Percentiles rank a stretch among this genome's conserved stretches.
These are phyloP conservation scores for Nipponia nippon DNA, from an alignment of 2,113 vertebrate species.

Conservation along the genomic window DNA sequence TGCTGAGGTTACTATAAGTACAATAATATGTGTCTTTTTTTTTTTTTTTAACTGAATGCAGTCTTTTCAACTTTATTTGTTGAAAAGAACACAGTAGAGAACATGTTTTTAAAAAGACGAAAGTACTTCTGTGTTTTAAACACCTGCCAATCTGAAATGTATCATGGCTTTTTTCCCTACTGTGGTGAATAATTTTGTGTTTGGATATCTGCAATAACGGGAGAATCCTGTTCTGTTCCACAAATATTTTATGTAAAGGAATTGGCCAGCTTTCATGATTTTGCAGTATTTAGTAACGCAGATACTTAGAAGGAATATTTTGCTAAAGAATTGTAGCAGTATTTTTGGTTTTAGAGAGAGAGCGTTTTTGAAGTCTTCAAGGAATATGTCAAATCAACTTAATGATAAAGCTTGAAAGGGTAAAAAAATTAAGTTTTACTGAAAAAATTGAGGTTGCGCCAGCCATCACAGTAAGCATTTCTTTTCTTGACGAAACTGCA, in stretches of 20 bases:
- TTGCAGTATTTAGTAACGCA: background rate
- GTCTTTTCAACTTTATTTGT: background rate
- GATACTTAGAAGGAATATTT: background rate
- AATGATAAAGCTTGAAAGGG: background rate
- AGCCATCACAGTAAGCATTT: conserved; percentile 76
- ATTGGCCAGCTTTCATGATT: background rate
- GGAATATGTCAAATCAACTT: background rate
- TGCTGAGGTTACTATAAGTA: background rate
- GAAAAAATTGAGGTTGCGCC: conserved; percentile 70
- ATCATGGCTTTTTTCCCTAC: background rate
- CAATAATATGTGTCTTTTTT: background rate
- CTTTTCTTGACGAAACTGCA: conserved; percentile 76
- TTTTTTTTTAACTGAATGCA: background rate
- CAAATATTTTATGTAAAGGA: background rate
- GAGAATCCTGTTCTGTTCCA: background rate
- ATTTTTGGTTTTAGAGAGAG: background rate
- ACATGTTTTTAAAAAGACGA: background rate
- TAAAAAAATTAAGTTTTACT: background rate
- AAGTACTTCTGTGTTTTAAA: background rate
- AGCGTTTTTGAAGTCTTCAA: background rate
- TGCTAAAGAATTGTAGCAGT: background rate
- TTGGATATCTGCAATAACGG: background rate
- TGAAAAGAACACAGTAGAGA: background rate
- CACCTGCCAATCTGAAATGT: background rate
- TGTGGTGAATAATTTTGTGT: background rate